phyloP scores from a whole-genome alignment of 2,888 invertebrate genomes.

The Drosophila macrospina region DNA sequence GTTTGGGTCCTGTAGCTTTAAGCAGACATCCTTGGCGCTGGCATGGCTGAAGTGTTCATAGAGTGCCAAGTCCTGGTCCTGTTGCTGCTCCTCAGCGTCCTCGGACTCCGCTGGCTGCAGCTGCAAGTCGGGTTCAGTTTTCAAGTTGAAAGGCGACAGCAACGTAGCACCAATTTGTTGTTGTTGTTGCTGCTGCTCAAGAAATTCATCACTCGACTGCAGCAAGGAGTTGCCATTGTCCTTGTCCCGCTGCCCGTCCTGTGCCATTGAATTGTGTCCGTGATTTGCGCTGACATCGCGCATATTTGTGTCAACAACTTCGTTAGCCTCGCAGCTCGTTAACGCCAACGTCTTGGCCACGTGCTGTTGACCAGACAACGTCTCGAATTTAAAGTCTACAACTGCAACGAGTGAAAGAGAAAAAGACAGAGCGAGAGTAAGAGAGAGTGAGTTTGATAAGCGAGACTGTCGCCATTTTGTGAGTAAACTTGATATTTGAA shows the following conservation, averaged over 20 bases:
- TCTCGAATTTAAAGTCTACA: constrained; percentile 60
- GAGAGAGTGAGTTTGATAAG: too few species aligned
- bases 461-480: constrained; percentile 47
- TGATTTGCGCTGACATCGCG: constrained; percentile 76
- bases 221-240: constrained; percentile 44
- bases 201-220: constrained; percentile 66
- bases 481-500: constrained; percentile 32
- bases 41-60: constrained; percentile 63
- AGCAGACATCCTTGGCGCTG: constrained; percentile 64
- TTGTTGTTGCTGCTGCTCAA: constrained; percentile 22
- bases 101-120: constrained; percentile 2
- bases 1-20: constrained; percentile 60
- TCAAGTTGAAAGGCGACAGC: constrained; percentile 51
- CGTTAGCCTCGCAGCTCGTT: constrained; percentile 55
- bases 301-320: constrained; percentile 77
- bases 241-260: constrained; percentile 33
- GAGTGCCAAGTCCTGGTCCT: constrained; percentile 30
- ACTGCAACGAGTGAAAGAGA: constrained; percentile 39
- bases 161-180: constrained; percentile 37
- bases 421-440: not conserved
- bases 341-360: constrained; percentile 28
- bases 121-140: constrained; percentile 20
- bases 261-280: constrained; percentile 15
- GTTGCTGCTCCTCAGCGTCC: not conserved
- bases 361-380: constrained; percentile 33